Conservation (phyloP, 2,113 vertebrate genomes). For the Cavia porcellus region DNA sequence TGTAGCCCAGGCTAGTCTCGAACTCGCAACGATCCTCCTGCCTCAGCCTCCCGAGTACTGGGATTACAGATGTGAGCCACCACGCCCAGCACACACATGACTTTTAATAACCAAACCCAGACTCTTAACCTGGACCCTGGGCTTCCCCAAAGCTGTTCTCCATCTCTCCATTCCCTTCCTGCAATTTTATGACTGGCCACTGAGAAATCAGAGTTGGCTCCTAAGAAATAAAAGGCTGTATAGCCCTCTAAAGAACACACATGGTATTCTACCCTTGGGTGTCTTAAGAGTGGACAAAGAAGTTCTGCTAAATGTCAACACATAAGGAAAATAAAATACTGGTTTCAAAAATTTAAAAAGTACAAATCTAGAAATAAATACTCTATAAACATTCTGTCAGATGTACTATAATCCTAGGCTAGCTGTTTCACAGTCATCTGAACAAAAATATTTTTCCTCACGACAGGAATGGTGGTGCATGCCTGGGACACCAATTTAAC, state of each 20-base stretch:
- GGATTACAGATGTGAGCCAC: too few relatives aligned
- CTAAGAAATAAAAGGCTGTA: neutral
- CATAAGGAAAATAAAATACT: neutral
- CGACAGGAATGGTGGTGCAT: too few relatives aligned
- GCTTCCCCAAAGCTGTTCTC: neutral
- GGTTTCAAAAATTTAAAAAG: neutral
- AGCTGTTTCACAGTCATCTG: neutral
- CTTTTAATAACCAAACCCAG: neutral
- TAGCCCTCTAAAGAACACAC: neutral
- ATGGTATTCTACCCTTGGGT: neutral
- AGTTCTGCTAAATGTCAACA: neutral
- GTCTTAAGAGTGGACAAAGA: neutral
- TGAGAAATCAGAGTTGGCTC: neutral
- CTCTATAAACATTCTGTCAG: neutral
- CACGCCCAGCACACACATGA: neutral
- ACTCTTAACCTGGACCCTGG: neutral
- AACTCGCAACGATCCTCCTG: too few relatives aligned
- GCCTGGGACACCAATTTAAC: too few relatives aligned
- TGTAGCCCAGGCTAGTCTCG: too few relatives aligned
- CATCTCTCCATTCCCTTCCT: neutral
- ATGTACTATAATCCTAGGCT: neutral
- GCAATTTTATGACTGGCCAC: neutral
- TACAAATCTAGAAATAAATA: neutral
- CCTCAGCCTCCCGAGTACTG: too few relatives aligned
- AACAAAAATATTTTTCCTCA: neutral